Conservation (phyloP, 2,797 vertebrate genomes). For the Clarias pachynema region DNA sequence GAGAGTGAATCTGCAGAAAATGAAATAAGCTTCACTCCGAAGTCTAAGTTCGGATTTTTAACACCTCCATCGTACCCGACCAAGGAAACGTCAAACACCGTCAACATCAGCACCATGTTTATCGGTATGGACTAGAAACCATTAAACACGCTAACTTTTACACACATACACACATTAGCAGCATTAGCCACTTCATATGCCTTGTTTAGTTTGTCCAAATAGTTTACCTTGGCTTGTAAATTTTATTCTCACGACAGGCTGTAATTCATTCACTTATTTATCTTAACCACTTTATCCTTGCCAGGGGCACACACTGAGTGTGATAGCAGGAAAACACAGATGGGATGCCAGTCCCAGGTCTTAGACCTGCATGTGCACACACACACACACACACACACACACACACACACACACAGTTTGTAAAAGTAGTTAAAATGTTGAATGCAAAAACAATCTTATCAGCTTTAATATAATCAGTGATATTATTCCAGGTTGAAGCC, state of each 20-base stretch:
- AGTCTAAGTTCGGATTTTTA: slow-evolving; percentile 60
- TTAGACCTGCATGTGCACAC: background rate
- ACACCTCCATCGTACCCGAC: slow-evolving; percentile 65
- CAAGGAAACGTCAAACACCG: slow-evolving; percentile 67
- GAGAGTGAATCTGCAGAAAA: slow-evolving; percentile 53
- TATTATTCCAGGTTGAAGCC: too few relatives aligned
- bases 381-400: background rate
- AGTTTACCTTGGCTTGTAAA: background rate
- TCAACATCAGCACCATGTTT: slow-evolving; percentile 68
- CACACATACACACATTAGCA: background rate
- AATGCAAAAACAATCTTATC: too few relatives aligned
- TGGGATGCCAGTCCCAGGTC: background rate
- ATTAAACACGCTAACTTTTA: background rate
- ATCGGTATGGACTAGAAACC: slow-evolving; percentile 63
- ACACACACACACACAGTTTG: background rate
- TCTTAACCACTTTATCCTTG: background rate
- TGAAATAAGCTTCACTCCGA: slow-evolving; percentile 49
- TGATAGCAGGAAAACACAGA: background rate
- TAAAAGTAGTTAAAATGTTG: too few relatives aligned
- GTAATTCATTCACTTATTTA: background rate
- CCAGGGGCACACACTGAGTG: background rate
- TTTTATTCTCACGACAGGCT: background rate
- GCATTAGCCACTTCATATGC: background rate
- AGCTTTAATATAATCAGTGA: too few relatives aligned
- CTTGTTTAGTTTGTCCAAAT: background rate